These are phyloP conservation scores for Biston betularia DNA, from an alignment of 2,888 invertebrate species.

Conservation along the genomic window DNA sequence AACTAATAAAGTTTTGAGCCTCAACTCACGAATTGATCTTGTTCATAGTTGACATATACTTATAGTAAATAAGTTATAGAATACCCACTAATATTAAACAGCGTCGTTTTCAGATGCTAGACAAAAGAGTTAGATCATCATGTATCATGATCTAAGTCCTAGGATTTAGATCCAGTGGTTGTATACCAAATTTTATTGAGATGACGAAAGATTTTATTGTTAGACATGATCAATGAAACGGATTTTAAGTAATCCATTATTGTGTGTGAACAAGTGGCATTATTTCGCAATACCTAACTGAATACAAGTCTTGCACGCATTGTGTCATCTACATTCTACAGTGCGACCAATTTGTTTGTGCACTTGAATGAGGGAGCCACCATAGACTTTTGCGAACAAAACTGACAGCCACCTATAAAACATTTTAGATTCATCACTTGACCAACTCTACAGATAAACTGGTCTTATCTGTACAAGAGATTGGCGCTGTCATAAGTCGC, in stretches of 20 bases:
- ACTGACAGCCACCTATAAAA: not conserved
- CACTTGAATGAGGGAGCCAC: not conserved
- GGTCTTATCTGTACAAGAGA: constrained; percentile 5
- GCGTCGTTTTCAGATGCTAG: not conserved
- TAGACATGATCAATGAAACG: constrained; percentile 4
- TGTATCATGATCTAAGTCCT: not conserved
- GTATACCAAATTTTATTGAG: not conserved
- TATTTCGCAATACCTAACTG: constrained; percentile 15
- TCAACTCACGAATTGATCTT: too few relatives aligned
- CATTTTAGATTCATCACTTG: constrained; percentile 5
- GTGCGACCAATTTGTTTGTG: not conserved
- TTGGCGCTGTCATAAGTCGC: constrained; percentile 39
- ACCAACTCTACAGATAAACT: not conserved
- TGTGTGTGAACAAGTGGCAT: constrained; percentile 25
- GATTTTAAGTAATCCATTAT: constrained; percentile 12
- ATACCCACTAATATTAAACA: too few relatives aligned
- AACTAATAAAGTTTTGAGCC: too few relatives aligned
- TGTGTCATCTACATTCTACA: constrained; percentile 32
- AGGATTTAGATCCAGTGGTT: not conserved
- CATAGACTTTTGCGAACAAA: not conserved
- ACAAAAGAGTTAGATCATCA: not conserved
- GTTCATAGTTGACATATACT: too few relatives aligned
- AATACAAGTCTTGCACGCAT: constrained; percentile 18
- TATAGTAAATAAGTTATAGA: too few relatives aligned
- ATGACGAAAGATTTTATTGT: constrained; percentile 1